Evolutionary conservation across 2,888 invertebrate genomes (phyloP).

Genomic region (Mythimna pallens): DNA sequence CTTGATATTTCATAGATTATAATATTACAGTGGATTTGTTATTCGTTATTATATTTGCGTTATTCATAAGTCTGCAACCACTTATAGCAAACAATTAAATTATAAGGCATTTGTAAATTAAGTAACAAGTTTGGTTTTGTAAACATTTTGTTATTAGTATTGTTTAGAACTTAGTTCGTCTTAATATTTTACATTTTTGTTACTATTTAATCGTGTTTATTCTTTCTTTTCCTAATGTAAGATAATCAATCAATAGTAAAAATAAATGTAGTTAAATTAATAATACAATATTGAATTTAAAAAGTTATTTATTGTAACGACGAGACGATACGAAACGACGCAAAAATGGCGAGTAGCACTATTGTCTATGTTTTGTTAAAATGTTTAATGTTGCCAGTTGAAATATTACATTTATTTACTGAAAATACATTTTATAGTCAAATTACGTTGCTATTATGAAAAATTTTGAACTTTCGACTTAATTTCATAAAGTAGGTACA

Average conservation of each 20-base stretch:
- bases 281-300: constrained; percentile 75
- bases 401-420: constrained; percentile 63
- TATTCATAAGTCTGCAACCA: constrained; percentile 39
- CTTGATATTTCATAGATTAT: constrained; percentile 54
- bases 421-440: constrained; percentile 58
- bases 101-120: constrained; percentile 34
- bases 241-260: constrained; percentile 64
- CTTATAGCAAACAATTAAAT: constrained; percentile 44
- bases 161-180: constrained; percentile 36
- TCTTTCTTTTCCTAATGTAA: constrained; percentile 43
- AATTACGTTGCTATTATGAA: constrained; percentile 64
- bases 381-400: constrained; percentile 70
- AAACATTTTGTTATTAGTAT: constrained; percentile 42
- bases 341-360: constrained; percentile 80
- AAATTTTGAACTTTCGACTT: constrained; percentile 52
- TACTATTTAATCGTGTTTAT: constrained; percentile 26
- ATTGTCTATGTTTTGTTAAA: constrained; percentile 67
- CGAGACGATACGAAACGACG: constrained; percentile 60
- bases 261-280: constrained; percentile 72
- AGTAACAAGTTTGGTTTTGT: constrained; percentile 30
- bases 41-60: constrained; percentile 29
- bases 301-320: constrained; percentile 65
- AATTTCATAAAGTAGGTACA: constrained; percentile 45
- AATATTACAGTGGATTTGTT: constrained; percentile 33
- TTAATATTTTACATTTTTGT: constrained; percentile 36